Percentiles rank a stretch among this genome's conserved stretches.
Evolutionary conservation across 2,113 vertebrate species (phyloP).

Genomic region (Ameiurus melas): DNA sequence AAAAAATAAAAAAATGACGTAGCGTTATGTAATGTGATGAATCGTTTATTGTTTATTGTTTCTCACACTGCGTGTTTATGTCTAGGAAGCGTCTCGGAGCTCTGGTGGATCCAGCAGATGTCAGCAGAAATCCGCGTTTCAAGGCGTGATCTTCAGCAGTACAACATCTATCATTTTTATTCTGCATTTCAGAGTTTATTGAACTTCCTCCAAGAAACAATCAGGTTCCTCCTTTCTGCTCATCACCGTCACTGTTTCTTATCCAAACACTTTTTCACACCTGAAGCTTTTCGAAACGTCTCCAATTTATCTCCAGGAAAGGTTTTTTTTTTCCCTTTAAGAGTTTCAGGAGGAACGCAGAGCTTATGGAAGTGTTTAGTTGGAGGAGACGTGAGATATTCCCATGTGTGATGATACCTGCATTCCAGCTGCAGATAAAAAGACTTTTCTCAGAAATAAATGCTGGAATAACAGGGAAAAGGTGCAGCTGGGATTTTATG

Average conservation of each 20-base stretch:
- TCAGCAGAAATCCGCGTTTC: constrained; percentile 36
- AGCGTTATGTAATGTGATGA: no score
- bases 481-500: neutral
- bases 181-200: neutral
- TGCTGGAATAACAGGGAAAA: constrained; percentile 27
- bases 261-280: constrained; percentile 13
- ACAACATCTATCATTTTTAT: neutral
- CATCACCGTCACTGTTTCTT: neutral
- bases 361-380: constrained; percentile 12
- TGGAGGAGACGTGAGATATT: constrained; percentile 5
- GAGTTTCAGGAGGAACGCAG: neutral
- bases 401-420: constrained; percentile 26
- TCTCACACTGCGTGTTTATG: neutral
- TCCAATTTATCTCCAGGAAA: constrained; percentile 14
- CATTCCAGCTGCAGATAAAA: constrained; percentile 61
- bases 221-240: neutral
- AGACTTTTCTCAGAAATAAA: constrained; percentile 46
- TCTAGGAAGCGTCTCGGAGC: neutral
- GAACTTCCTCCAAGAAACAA: neutral
- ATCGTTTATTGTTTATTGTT: neutral
- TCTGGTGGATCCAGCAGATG: constrained; percentile 43
- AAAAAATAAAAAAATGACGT: no score
- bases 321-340: neutral
- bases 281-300: neutral
- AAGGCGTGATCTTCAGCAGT: neutral